These are phyloP conservation scores for Paguma larvata DNA, from an alignment of 2,797 vertebrate genomes.

Conservation along the genomic window DNA sequence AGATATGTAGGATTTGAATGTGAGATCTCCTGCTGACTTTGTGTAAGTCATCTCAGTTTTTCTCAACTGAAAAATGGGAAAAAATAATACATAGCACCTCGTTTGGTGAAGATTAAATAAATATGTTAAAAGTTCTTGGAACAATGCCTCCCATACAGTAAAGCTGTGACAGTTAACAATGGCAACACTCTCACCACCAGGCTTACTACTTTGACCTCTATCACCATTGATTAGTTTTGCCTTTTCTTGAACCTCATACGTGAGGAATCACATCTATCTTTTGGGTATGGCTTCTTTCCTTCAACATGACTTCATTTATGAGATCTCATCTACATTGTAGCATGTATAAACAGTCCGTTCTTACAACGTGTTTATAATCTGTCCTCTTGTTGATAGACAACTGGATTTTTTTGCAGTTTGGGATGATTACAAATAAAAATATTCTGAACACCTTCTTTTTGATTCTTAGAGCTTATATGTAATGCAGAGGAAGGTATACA, in stretches of 20 bases:
- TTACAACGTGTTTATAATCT: background rate
- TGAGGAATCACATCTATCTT: background rate
- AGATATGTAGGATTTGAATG: background rate
- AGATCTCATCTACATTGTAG: background rate
- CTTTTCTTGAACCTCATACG: constrained; percentile 6
- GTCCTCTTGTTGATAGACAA: background rate
- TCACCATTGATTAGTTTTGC: background rate
- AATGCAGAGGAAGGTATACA: background rate
- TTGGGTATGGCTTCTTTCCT: background rate
- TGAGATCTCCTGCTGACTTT: background rate
- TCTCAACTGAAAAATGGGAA: background rate
- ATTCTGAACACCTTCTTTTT: background rate
- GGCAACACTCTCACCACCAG: background rate
- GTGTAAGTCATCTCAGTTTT: background rate
- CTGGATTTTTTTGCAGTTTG: background rate
- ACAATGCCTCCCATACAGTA: background rate
- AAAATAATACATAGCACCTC: background rate
- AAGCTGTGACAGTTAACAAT: background rate
- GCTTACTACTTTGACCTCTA: background rate
- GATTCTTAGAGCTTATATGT: background rate
- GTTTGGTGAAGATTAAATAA: background rate
- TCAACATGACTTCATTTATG: background rate
- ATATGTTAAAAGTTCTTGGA: background rate
- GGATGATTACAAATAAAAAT: background rate
- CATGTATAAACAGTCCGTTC: background rate